phyloP scores from a whole-genome alignment of 2,113 vertebrate genomes.

The Odontophorus gujanensis region DNA sequence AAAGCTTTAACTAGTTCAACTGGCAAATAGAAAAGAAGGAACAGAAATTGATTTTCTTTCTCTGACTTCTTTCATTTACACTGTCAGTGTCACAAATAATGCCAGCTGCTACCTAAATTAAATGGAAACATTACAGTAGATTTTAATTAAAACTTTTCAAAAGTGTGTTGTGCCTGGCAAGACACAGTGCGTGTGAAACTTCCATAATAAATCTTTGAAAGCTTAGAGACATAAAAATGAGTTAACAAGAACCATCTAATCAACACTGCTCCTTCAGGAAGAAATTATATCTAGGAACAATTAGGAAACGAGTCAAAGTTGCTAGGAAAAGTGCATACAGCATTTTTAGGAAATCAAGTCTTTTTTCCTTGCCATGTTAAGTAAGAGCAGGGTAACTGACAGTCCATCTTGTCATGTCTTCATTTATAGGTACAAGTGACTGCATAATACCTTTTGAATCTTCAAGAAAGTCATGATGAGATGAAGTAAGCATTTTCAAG shows the following conservation, averaged over 20 bases:
- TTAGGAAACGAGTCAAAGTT: not conserved
- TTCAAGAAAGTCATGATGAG: not conserved
- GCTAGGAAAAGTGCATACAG: not conserved
- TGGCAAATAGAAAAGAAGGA: not conserved
- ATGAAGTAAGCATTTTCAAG: not conserved
- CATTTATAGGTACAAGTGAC: not conserved
- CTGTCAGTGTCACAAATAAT: not conserved
- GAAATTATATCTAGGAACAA: not conserved
- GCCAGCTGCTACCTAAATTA: conserved; percentile 13
- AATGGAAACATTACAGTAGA: not conserved
- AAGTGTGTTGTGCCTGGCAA: not conserved
- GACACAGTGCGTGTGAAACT: not conserved
- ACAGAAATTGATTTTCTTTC: not conserved
- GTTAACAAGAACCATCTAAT: not conserved
- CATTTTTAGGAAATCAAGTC: not conserved
- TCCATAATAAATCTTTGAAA: not conserved
- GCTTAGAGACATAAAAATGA: not conserved
- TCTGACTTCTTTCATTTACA: not conserved
- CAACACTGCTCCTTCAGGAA: not conserved
- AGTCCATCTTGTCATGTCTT: not conserved
- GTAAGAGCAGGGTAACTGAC: not conserved
- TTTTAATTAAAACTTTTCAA: conserved; percentile 56
- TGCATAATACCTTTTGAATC: conserved; percentile 1
- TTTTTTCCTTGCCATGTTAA: not conserved
- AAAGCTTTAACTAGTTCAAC: not conserved